Conservation (phyloP, 2,113 vertebrate genomes). For the Pseudopipra pipra region DNA sequence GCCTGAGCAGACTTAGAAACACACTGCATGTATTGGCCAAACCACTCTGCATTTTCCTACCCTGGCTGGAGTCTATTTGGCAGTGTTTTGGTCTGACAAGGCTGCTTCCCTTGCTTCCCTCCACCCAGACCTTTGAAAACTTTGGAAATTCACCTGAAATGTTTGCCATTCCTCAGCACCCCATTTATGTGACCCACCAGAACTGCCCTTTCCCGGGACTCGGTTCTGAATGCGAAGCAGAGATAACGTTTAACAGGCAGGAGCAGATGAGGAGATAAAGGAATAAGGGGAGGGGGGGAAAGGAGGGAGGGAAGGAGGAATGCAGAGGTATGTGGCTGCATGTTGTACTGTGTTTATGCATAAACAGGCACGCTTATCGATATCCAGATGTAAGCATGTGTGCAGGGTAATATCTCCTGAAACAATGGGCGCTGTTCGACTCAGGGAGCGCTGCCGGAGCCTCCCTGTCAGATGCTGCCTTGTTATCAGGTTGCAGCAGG, state of each 20-base stretch:
- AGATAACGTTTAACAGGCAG: slow-evolving; percentile 2
- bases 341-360: slow-evolving; percentile 30
- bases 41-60: not conserved
- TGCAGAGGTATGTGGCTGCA: slow-evolving; percentile 31
- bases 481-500: slow-evolving; percentile 64
- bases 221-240: not conserved
- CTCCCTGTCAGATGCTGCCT: not conserved
- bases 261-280: slow-evolving; percentile 36
- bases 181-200: not conserved
- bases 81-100: not conserved
- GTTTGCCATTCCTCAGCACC: not conserved
- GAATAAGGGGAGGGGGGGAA: not conserved
- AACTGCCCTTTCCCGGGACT: not conserved
- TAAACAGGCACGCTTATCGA: slow-evolving; percentile 49
- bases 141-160: not conserved
- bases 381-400: slow-evolving; percentile 17
- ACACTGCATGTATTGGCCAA: not conserved
- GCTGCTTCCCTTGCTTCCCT: not conserved
- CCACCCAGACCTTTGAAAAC: not conserved
- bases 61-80: not conserved
- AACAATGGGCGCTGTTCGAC: slow-evolving; percentile 7
- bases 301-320: not conserved
- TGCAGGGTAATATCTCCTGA: slow-evolving; percentile 18
- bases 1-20: not conserved
- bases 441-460: not conserved